phyloP scores from a whole-genome alignment of 2,888 invertebrate species.

The Mesochorus sp. region DNA sequence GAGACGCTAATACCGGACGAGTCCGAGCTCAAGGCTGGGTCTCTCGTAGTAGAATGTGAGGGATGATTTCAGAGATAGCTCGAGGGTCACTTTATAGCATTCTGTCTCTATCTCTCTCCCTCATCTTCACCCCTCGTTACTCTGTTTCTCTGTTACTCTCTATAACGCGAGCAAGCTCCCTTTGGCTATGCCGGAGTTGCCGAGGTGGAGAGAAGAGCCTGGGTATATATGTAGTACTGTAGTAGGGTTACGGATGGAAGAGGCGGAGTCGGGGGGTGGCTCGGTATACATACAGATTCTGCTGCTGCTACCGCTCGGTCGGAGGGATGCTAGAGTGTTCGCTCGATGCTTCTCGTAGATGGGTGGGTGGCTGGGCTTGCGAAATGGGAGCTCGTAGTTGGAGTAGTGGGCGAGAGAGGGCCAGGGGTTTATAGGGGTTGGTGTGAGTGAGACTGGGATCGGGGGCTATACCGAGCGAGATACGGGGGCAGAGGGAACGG shows the following conservation, averaged over 20 bases:
- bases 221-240: constrained; percentile 54
- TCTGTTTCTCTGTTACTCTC: constrained; percentile 33
- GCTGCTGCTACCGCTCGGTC: constrained; percentile 50
- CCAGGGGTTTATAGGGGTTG: constrained; percentile 69
- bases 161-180: constrained; percentile 74
- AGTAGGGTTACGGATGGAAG: constrained; percentile 58
- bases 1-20: constrained; percentile 54
- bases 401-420: constrained; percentile 59
- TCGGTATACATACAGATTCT: constrained; percentile 54
- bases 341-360: constrained; percentile 63
- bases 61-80: constrained; percentile 82
- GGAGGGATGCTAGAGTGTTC: constrained; percentile 69
- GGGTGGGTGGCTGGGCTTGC: constrained; percentile 69
- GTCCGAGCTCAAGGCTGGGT: constrained; percentile 71
- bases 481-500: constrained; percentile 68
- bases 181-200: constrained; percentile 78
- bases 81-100: constrained; percentile 73
- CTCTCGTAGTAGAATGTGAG: constrained; percentile 78
- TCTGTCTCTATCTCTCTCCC: constrained; percentile 38
- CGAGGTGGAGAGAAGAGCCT: constrained; percentile 64
- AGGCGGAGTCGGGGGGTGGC: constrained; percentile 53
- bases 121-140: constrained; percentile 51
- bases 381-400: constrained; percentile 69
- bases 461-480: constrained; percentile 58
- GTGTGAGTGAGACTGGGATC: constrained; percentile 61